A percentile compares a stretch with the other conserved stretches of the same genome.
These are phyloP conservation scores for Vanacampus margaritifer DNA, from an alignment of 2,113 vertebrate genomes.

Conservation along the genomic window DNA sequence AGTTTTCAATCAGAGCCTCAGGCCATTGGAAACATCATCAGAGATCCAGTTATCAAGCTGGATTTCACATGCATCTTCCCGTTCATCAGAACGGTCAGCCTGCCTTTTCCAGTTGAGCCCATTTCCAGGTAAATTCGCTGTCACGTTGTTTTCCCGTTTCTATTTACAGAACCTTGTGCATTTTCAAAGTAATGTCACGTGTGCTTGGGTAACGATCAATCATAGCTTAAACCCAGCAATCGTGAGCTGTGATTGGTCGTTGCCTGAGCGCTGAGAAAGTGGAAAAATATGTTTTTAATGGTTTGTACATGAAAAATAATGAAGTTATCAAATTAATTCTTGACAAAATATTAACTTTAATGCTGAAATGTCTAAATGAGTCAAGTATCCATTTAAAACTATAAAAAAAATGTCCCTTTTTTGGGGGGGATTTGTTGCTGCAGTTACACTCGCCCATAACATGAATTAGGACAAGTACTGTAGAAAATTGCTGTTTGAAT, in stretches of 20 bases:
- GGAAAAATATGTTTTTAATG: too few species aligned
- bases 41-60: conserved; percentile 61
- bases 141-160: not conserved
- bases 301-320: too few species aligned
- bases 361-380: too few species aligned
- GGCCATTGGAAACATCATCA: conserved; percentile 57
- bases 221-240: too few species aligned
- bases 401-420: not conserved
- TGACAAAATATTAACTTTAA: too few species aligned
- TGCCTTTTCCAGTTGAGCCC: conserved; percentile 56
- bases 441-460: not conserved
- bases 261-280: too few species aligned
- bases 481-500: not conserved
- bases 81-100: conserved; percentile 57
- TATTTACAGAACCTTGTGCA: not conserved
- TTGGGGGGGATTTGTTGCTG: not conserved
- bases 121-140: conserved; percentile 57
- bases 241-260: too few species aligned
- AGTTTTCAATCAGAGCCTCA: conserved; percentile 57
- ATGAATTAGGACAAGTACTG: not conserved
- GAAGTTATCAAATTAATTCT: too few species aligned
- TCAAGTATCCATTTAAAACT: too few species aligned
- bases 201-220: too few species aligned
- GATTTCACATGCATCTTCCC: conserved; percentile 69
- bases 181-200: not conserved